Conservation (phyloP, 1,140 invertebrate species). For the Sinonovacula constricta region DNA sequence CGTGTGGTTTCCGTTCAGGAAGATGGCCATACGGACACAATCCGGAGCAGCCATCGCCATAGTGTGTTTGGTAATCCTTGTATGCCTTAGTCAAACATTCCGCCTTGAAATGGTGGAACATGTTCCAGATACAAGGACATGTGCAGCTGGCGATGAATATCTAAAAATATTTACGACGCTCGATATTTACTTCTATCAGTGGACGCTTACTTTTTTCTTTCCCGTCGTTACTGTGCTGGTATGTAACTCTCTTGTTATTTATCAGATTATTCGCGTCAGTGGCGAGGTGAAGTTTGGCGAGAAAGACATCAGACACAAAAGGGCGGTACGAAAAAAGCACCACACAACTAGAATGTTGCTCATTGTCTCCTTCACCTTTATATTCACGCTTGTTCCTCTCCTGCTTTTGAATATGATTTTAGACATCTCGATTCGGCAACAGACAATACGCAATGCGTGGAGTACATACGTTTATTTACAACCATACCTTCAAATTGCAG, state of each 20-base stretch:
- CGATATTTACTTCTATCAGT: slow-evolving; percentile 30
- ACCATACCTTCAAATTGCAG: slow-evolving; percentile 60
- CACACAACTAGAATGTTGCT: slow-evolving; percentile 74
- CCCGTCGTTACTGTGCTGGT: slow-evolving; percentile 19
- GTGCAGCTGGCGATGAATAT: slow-evolving; percentile 8
- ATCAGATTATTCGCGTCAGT: slow-evolving; percentile 61
- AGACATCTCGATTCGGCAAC: slow-evolving; percentile 43
- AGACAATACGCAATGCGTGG: slow-evolving; percentile 1
- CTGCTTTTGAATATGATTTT: slow-evolving; percentile 63
- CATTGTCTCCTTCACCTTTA: slow-evolving; percentile 69
- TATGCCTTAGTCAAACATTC: slow-evolving; percentile 32
- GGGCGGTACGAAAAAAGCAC: slow-evolving; percentile 52
- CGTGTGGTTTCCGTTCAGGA: slow-evolving; percentile 67
- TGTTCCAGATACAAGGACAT: slow-evolving; percentile 3
- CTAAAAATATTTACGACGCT: slow-evolving; percentile 8
- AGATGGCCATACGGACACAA: slow-evolving; percentile 57
- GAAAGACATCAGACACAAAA: neutral
- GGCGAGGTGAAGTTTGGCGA: slow-evolving; percentile 43
- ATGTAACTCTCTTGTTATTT: slow-evolving; percentile 68
- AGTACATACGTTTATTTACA: slow-evolving; percentile 37
- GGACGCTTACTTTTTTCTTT: slow-evolving; percentile 27
- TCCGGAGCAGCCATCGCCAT: slow-evolving; percentile 62
- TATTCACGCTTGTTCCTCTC: slow-evolving; percentile 68
- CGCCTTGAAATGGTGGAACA: slow-evolving; percentile 31
- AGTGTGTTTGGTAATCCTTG: slow-evolving; percentile 54